Evolutionary conservation across 2,888 invertebrate genomes (phyloP).

Genomic region (Ephialtes manifestator): DNA sequence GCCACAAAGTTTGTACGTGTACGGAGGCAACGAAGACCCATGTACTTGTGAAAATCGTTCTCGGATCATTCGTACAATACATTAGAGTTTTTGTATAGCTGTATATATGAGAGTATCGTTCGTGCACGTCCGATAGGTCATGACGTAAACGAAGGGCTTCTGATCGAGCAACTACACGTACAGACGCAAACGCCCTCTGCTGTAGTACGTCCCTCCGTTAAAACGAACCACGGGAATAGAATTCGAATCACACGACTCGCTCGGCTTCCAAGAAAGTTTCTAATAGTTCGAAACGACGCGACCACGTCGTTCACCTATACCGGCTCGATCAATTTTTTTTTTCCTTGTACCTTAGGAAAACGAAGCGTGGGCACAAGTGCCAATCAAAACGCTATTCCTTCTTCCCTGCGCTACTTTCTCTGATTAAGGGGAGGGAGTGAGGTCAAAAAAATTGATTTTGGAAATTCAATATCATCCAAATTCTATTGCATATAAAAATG

Average conservation of each 20-base stretch:
- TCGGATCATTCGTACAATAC: slow-evolving; percentile 25
- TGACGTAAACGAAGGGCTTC: slow-evolving; percentile 32
- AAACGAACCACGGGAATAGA: slow-evolving; percentile 71
- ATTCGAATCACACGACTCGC: slow-evolving; percentile 73
- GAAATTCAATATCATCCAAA: no score
- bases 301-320: background rate
- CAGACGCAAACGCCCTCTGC: slow-evolving; percentile 11
- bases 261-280: slow-evolving; percentile 69
- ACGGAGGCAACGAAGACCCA: background rate
- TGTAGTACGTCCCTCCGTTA: slow-evolving; percentile 12
- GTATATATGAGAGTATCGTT: slow-evolving; percentile 26
- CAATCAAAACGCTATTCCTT: slow-evolving; percentile 39
- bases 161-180: slow-evolving; percentile 23
- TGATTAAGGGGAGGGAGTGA: no score
- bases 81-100: background rate
- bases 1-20: background rate
- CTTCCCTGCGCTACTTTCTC: background rate
- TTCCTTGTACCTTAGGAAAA: background rate
- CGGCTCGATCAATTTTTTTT: slow-evolving; percentile 1
- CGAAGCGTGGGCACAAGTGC: background rate
- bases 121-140: slow-evolving; percentile 20
- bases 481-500: no score
- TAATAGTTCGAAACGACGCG: slow-evolving; percentile 70
- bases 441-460: no score
- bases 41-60: slow-evolving; percentile 20